phyloP scores from a whole-genome alignment of 2,797 vertebrate genomes.

The Thalassophryne amazonica region DNA sequence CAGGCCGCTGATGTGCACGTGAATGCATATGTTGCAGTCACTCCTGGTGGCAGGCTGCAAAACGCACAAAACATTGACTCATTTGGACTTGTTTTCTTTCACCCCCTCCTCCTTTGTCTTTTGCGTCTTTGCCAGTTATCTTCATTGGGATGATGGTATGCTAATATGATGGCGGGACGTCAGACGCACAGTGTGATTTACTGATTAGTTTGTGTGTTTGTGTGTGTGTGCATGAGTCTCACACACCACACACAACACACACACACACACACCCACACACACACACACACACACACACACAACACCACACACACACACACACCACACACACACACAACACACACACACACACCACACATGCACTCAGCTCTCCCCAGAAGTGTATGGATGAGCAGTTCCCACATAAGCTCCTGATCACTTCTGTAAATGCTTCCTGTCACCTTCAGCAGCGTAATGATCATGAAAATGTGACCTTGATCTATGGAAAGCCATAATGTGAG shows the following conservation, averaged over 20 bases:
- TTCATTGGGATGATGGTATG: constrained; percentile 33
- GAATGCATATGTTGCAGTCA: constrained; percentile 72
- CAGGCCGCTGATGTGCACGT: constrained; percentile 69
- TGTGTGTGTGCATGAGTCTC: constrained; percentile 19
- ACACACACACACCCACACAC: too few species aligned
- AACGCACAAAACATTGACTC: constrained; percentile 37
- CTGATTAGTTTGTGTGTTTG: constrained; percentile 61
- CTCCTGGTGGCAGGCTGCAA: constrained; percentile 59
- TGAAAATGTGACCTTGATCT: constrained; percentile 83
- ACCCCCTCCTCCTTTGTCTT: neutral
- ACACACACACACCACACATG: too few species aligned
- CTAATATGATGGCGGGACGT: constrained; percentile 49
- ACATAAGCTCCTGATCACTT: constrained; percentile 79
- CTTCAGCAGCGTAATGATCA: constrained; percentile 80
- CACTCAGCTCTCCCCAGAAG: constrained; percentile 64
- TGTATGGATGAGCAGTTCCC: constrained; percentile 74
- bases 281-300: too few species aligned
- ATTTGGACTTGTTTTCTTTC: neutral
- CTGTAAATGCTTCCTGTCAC: constrained; percentile 79
- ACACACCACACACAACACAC: too few species aligned
- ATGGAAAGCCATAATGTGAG: constrained; percentile 77
- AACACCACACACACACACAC: too few species aligned
- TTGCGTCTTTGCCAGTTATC: constrained; percentile 29
- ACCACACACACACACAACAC: too few species aligned
- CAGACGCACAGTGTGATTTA: constrained; percentile 48